Evolutionary conservation across 2,113 vertebrate genomes (phyloP).

Genomic region (Nycticorax nycticorax): DNA sequence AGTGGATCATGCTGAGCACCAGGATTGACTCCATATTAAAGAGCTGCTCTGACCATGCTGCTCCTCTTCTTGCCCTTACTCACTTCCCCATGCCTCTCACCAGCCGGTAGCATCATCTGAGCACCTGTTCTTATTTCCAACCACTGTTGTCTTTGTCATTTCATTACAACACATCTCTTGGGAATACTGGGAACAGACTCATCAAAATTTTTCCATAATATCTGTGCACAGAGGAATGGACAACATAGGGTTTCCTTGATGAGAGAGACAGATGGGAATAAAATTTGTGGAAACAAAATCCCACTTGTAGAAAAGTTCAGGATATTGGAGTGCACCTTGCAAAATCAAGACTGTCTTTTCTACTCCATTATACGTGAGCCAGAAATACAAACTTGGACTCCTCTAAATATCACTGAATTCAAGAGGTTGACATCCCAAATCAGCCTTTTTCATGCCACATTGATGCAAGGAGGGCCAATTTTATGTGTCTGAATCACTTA

Average conservation of each 20-base stretch:
- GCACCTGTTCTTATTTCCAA: not conserved
- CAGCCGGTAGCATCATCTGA: not conserved
- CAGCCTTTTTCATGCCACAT: not conserved
- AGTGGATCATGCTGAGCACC: not conserved
- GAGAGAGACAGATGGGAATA: not conserved
- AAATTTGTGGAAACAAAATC: not conserved
- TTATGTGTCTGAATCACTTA: not conserved
- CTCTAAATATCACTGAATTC: not conserved
- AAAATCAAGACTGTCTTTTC: not conserved
- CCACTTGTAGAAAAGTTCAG: not conserved
- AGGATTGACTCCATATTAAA: not conserved
- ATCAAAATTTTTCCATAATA: not conserved
- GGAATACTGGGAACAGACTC: not conserved
- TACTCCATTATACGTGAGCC: not conserved
- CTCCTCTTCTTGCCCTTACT: not conserved
- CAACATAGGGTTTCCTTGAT: not conserved
- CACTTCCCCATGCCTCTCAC: accelerated
- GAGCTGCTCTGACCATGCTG: not conserved
- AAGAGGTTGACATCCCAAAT: not conserved
- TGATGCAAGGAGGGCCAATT: not conserved
- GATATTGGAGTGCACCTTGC: not conserved
- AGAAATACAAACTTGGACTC: not conserved
- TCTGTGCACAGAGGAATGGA: not conserved
- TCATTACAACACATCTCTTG: not conserved
- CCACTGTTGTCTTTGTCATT: not conserved